phyloP scores from a whole-genome alignment of 2,888 invertebrate genomes.

The Heliconius hortense region DNA sequence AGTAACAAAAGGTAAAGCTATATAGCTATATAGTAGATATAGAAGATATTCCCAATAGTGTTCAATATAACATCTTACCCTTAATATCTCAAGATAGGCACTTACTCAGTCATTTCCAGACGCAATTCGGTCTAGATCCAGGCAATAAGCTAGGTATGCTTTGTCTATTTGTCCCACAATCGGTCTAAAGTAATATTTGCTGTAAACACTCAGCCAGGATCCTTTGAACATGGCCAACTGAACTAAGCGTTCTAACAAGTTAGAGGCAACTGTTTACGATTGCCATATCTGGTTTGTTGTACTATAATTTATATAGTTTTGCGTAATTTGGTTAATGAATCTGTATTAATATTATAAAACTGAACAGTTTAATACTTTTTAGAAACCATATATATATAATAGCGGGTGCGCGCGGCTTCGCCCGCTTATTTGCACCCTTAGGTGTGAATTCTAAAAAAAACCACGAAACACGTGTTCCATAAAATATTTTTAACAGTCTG shows the following conservation, averaged over 20 bases:
- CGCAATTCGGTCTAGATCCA: conserved; percentile 3
- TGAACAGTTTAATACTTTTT: too few species aligned
- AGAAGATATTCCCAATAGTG: background rate
- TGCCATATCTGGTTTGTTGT: background rate
- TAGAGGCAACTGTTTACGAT: background rate
- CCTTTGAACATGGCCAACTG: conserved; percentile 8
- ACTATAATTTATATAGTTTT: background rate
- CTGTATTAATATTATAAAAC: background rate
- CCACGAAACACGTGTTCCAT: too few species aligned
- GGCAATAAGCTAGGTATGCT: conserved; percentile 13
- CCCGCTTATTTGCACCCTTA: too few species aligned
- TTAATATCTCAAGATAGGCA: background rate
- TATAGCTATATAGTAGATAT: background rate
- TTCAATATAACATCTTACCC: background rate
- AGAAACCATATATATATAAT: too few species aligned
- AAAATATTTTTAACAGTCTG: too few species aligned
- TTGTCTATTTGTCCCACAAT: conserved; percentile 9
- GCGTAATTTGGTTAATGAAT: background rate
- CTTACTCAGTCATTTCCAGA: background rate
- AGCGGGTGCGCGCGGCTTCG: too few species aligned
- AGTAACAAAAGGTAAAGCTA: background rate
- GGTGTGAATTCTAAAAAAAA: too few species aligned
- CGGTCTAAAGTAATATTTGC: conserved; percentile 10
- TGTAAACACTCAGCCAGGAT: conserved; percentile 1
- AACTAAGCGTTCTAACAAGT: conserved; percentile 11